Percentiles rank a stretch among this genome's conserved stretches.
phyloP scores from a whole-genome alignment of 2,797 vertebrate genomes.

The Sphenopsis melanotis region DNA sequence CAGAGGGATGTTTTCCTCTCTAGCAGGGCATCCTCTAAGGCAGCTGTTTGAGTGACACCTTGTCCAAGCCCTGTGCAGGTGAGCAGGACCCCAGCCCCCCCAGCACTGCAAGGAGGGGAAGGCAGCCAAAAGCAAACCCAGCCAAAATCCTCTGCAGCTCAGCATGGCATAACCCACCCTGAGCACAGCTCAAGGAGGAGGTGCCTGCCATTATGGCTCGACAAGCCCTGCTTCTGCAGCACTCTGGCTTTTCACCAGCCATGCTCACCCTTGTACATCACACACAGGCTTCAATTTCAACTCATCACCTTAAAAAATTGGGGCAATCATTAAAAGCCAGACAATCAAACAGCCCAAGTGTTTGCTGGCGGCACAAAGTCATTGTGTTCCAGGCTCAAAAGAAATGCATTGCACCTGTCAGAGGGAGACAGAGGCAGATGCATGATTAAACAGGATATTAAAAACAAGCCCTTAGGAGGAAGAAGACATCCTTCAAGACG shows the following conservation, averaged over 20 bases:
- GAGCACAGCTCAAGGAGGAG: background rate
- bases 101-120: background rate
- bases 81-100: background rate
- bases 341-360: background rate
- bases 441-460: constrained; percentile 48
- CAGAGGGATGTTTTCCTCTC: background rate
- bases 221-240: background rate
- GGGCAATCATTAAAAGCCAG: background rate
- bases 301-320: background rate
- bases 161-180: background rate
- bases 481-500: constrained; percentile 14
- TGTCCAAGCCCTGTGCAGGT: background rate
- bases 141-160: background rate
- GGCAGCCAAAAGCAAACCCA: background rate
- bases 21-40: background rate
- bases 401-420: constrained; percentile 24
- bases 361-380: background rate
- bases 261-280: background rate
- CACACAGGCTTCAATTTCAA: background rate
- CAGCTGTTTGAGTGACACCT: background rate
- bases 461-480: constrained; percentile 22
- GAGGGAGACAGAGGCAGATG: background rate
- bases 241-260: background rate
- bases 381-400: background rate
- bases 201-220: background rate